These are phyloP conservation scores for Aphelenchoides fujianensis DNA, from an alignment of 1,140 invertebrate species.

Conservation along the genomic window DNA sequence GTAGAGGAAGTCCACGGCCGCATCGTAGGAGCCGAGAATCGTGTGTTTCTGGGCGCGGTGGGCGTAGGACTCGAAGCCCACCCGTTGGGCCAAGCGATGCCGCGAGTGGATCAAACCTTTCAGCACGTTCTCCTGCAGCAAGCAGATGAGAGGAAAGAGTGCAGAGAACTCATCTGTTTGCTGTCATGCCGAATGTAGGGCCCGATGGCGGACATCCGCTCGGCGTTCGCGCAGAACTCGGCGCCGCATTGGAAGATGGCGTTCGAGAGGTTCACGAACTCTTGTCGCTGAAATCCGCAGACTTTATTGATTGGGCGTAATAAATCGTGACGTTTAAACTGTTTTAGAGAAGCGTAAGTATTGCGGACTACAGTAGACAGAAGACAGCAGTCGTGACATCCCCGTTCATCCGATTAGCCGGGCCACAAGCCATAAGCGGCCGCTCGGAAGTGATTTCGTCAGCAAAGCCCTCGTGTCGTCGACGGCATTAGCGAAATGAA, in stretches of 20 bases:
- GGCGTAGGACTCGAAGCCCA: conserved; percentile 57
- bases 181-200: conserved; percentile 13
- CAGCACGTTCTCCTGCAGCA: conserved; percentile 48
- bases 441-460: no score
- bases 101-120: conserved; percentile 35
- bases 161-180: no score
- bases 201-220: conserved; percentile 10
- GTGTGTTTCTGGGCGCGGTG: conserved; percentile 56
- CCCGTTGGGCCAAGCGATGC: conserved; percentile 51
- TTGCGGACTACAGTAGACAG: no score
- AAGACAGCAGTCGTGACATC: no score
- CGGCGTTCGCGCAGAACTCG: conserved; percentile 26
- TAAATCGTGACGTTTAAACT: no score
- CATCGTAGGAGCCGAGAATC: conserved; percentile 51
- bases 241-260: conserved; percentile 44
- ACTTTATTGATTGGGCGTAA: no score
- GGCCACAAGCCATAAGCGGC: no score
- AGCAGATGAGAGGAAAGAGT: no score
- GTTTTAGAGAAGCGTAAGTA: no score
- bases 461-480: no score
- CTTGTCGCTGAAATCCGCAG: conserved; percentile 33
- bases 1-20: conserved; percentile 48
- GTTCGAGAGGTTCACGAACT: conserved; percentile 41
- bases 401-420: no score
- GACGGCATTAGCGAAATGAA: no score